A percentile compares a stretch with the other conserved stretches of the same genome.
These are phyloP conservation scores for Phrynosoma platyrhinos DNA, from an alignment of 2,113 vertebrate species.

Conservation along the genomic window DNA sequence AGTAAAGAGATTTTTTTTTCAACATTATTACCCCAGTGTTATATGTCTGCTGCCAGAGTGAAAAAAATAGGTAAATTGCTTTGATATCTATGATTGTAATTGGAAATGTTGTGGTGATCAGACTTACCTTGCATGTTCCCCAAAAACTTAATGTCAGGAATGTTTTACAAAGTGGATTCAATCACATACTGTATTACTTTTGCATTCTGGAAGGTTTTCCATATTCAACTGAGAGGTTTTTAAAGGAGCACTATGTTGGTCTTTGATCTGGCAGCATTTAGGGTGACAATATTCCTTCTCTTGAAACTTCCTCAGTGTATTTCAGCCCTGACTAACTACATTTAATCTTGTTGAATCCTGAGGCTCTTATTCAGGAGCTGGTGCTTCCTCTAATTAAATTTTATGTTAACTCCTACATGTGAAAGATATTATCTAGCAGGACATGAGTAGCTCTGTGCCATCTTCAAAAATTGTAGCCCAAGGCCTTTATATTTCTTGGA, in stretches of 20 bases:
- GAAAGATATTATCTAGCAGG: constrained; percentile 6
- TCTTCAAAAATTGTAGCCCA: constrained; percentile 22
- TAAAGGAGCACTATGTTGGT: neutral
- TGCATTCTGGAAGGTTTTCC: neutral
- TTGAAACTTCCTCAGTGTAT: neutral
- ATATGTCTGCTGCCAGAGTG: no score
- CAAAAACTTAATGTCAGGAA: neutral
- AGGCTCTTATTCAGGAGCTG: neutral
- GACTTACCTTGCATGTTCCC: neutral
- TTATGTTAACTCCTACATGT: constrained; percentile 10
- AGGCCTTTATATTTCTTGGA: neutral
- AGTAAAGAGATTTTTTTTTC: no score
- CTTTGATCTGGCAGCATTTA: constrained; percentile 1
- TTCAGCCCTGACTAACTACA: neutral
- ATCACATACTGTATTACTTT: neutral
- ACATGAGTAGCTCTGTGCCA: neutral
- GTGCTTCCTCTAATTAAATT: constrained; percentile 9
- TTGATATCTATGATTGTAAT: no score
- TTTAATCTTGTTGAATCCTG: constrained; percentile 12
- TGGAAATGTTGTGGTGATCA: no score
- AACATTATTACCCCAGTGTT: no score
- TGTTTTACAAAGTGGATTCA: neutral
- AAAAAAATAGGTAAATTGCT: no score
- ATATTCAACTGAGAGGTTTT: neutral
- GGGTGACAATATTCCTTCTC: neutral